Evolutionary conservation across 1,140 invertebrate genomes (phyloP).

Genomic region (Halesus radiatus): DNA sequence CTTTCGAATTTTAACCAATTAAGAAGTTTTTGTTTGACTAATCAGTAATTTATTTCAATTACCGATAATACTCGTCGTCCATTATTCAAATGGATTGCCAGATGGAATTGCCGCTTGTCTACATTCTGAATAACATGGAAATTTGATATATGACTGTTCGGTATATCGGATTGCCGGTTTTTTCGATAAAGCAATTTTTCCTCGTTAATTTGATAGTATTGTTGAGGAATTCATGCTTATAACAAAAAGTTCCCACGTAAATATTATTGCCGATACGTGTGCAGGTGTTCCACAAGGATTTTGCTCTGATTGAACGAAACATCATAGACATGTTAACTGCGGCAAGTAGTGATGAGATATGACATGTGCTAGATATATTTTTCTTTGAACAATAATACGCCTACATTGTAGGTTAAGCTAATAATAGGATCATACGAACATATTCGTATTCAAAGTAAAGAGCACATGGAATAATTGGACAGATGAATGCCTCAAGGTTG

Average conservation of each 20-base stretch:
- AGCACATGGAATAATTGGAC: not conserved
- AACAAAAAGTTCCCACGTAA: not conserved
- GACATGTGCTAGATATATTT: no score
- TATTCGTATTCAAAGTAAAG: not conserved
- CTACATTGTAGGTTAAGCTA: no score
- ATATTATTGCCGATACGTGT: not conserved
- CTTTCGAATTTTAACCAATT: conserved; percentile 22
- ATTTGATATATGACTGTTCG: conserved; percentile 12
- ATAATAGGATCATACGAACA: no score
- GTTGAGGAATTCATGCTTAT: not conserved
- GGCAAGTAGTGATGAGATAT: no score
- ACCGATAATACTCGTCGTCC: not conserved
- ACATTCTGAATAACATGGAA: not conserved
- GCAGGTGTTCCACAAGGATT: not conserved
- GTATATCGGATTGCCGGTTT: not conserved
- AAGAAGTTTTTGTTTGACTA: conserved; percentile 1
- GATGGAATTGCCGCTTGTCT: conserved; percentile 1
- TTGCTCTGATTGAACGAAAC: no score
- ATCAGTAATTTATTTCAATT: conserved; percentile 36
- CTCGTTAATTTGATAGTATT: not conserved
- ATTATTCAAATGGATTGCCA: conserved; percentile 9
- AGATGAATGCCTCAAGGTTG: conserved; percentile 14
- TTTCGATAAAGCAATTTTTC: not conserved
- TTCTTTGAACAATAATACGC: no score
- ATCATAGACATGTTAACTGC: no score